Conservation (phyloP, 1,140 invertebrate species). For the Oryzaephilus surinamensis region DNA sequence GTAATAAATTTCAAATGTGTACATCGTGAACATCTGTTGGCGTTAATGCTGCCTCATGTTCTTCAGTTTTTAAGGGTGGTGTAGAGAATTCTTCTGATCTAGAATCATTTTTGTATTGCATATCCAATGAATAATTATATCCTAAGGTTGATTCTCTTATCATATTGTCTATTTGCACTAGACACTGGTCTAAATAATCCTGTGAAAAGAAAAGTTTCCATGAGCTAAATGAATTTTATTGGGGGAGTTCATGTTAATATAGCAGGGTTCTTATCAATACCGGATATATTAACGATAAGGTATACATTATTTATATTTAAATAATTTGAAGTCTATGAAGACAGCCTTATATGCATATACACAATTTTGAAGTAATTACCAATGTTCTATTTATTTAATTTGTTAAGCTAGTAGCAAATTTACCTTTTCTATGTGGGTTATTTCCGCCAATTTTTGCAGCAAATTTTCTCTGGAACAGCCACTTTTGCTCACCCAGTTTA, state of each 20-base stretch:
- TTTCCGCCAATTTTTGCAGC: conserved; percentile 52
- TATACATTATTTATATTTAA: neutral
- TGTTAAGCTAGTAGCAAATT: conserved; percentile 13
- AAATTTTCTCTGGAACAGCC: conserved; percentile 40
- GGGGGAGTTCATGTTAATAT: neutral
- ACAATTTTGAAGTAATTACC: neutral
- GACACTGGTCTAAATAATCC: conserved; percentile 21
- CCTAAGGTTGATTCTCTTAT: conserved; percentile 27
- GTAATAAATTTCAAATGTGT: too few relatives aligned
- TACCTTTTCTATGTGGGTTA: conserved; percentile 72
- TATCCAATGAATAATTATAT: conserved; percentile 8
- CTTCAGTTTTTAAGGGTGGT: conserved; percentile 46
- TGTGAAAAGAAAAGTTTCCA: conserved; percentile 8
- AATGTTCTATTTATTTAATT: neutral
- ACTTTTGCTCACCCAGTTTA: conserved; percentile 51
- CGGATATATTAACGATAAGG: neutral
- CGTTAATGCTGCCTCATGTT: conserved; percentile 58
- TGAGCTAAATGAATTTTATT: neutral
- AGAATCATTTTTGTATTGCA: conserved; percentile 28
- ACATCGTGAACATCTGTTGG: conserved; percentile 70
- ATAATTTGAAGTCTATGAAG: conserved; percentile 1
- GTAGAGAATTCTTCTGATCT: conserved; percentile 54
- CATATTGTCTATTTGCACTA: conserved; percentile 23
- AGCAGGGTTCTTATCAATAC: conserved; percentile 1
- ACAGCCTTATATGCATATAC: neutral